Evolutionary conservation across 2,113 vertebrate species (phyloP).

Genomic region (Eretmodus cyanostictus): DNA sequence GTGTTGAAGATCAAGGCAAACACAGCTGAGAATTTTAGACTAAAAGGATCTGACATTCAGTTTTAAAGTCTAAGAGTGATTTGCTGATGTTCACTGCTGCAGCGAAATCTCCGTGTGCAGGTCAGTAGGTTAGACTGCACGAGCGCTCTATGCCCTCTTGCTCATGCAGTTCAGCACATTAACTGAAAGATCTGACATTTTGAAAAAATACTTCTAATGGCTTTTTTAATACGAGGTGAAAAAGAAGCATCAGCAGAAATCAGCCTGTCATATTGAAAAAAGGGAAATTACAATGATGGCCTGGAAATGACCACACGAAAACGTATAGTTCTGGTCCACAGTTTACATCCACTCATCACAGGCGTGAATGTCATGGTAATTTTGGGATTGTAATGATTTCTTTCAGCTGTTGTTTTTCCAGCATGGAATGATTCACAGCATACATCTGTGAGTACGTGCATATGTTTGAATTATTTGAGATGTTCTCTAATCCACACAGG

Average conservation of each 20-base stretch:
- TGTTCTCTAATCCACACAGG: neutral
- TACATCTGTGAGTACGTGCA: accelerated
- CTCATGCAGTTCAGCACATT: neutral
- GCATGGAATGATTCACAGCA: neutral
- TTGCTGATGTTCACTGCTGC: neutral
- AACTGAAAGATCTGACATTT: neutral
- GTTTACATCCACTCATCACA: neutral
- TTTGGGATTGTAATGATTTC: neutral
- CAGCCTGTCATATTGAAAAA: neutral
- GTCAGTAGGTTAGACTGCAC: neutral
- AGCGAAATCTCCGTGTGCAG: neutral
- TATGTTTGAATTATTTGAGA: accelerated
- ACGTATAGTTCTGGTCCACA: accelerated
- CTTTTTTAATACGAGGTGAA: neutral
- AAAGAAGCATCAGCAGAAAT: accelerated
- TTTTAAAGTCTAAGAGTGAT: neutral
- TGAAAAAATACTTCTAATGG: neutral
- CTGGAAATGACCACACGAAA: neutral
- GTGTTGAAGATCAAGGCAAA: neutral
- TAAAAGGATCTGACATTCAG: neutral
- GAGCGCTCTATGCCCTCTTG: accelerated
- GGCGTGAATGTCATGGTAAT: neutral
- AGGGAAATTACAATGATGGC: neutral
- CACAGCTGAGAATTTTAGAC: neutral
- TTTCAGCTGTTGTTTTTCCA: neutral